Conservation (phyloP, 1,140 invertebrate genomes). For the Anastrepha obliqua region DNA sequence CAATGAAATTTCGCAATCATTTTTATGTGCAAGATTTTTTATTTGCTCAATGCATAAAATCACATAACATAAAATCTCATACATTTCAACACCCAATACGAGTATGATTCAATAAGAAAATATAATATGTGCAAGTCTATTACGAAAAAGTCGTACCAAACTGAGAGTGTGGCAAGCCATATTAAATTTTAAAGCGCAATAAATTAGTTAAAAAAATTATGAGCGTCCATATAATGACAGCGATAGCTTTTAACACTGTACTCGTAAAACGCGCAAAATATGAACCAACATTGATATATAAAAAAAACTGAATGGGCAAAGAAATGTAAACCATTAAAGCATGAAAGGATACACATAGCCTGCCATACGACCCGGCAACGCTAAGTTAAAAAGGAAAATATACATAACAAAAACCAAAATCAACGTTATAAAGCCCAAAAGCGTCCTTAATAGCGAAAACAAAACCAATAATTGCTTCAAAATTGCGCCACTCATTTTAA, state of each 20-base stretch:
- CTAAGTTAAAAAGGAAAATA: background rate
- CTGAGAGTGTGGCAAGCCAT: background rate
- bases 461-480: constrained; percentile 66
- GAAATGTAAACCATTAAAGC: background rate
- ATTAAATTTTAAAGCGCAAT: constrained; percentile 28
- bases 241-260: background rate
- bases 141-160: background rate
- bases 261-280: background rate
- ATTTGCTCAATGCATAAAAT: constrained; percentile 9
- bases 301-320: background rate
- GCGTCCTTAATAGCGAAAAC: constrained; percentile 52
- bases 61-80: background rate
- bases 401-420: constrained; percentile 50
- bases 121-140: background rate
- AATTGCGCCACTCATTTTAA: constrained; percentile 68
- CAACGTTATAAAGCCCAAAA: constrained; percentile 18
- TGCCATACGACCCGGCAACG: background rate
- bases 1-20: background rate
- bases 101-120: background rate
- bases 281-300: background rate
- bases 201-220: background rate
- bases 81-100: background rate
- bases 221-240: background rate
- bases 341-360: background rate
- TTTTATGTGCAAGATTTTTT: background rate